Evolutionary conservation across 2,113 vertebrate species (phyloP).

Genomic region (Eurypyga helias): DNA sequence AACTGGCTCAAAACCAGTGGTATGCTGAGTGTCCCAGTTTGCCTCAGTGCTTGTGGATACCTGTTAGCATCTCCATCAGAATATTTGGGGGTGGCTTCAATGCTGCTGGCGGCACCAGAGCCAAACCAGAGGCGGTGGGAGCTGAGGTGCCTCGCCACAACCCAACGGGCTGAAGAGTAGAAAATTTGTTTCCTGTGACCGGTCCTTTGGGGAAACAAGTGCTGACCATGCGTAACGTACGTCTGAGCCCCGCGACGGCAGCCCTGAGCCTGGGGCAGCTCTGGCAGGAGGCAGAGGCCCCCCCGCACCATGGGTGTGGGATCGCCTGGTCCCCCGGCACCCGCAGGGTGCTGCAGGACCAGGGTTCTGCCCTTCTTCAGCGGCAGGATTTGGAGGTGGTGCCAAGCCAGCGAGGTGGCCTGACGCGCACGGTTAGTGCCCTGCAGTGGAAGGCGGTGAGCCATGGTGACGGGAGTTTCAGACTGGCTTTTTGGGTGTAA

Average conservation of each 20-base stretch:
- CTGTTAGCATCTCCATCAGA: neutral
- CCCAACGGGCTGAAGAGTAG: neutral
- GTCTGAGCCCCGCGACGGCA: neutral
- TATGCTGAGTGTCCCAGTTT: neutral
- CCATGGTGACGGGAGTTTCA: neutral
- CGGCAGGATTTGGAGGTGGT: neutral
- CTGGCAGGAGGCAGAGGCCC: neutral
- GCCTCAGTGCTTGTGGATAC: neutral
- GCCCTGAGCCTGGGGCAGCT: neutral
- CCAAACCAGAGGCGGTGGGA: rapidly evolving
- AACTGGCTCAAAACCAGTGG: neutral
- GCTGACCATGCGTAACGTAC: neutral
- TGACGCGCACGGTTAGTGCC: too few relatives aligned
- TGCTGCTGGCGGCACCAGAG: rapidly evolving
- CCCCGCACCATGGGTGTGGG: rapidly evolving
- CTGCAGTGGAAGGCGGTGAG: neutral
- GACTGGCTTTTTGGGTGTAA: neutral
- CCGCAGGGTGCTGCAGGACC: rapidly evolving
- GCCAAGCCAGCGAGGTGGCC: neutral
- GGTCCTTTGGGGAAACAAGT: neutral
- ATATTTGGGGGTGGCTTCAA: neutral
- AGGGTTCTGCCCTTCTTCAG: neutral
- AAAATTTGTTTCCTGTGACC: neutral
- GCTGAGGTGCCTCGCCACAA: neutral
- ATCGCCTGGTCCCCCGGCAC: neutral